Base-by-base conservation (phyloP, 2,888 invertebrate genomes). In the Atrina japonica region DNA sequence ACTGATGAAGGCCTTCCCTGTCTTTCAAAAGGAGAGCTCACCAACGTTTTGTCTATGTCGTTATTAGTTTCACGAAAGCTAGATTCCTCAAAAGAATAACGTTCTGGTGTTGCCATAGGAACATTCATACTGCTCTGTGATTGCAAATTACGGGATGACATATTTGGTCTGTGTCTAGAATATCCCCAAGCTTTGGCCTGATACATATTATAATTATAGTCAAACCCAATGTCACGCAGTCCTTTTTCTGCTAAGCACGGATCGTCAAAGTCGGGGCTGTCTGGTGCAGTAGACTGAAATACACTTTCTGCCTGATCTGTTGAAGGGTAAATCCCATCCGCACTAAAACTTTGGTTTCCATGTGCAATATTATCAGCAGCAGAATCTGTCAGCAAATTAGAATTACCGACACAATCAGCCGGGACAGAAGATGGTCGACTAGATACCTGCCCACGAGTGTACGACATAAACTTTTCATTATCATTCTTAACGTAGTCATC, bases 221-320 rank as follows among this genome's bases (percentile, higher is more conserved):
- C 78, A 68, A 83, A 80, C 35, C 83, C 83, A 35, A 82, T 75
- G 69, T 83, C 83, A n/a, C 65, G 73, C 35, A 82, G 65, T 68
- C 78, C 78, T 74, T 80, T 81, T 49, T 82, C 82, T 16, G 79
- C 81, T 27, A 83, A 72, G 35, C 70, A 47, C 0, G 82, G 76
- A 63, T 80, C 80, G 68, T 77, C 70, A 73, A 81, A 79, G 58
- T 82, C 81, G 21, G 75, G 72, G 70, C 70, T 66, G n/a, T 72
- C 72, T 6, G 75, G 77, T 9, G 59, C 52, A n/a, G 72, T 66
- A 29, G 65, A 61, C 50, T 78, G 77, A 68, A 90, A 90, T 55
- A 87, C 88, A 6, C 81, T 80, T 43, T 89, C 88, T 5, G 89
- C 88, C 60, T 88, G 86, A 35, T 83, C 78, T 27, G 80, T 78